A percentile compares a stretch with the other conserved stretches of the same genome.
These are phyloP conservation scores for Allygus modestus DNA, from an alignment of 2,888 invertebrate species.

Conservation along the genomic window DNA sequence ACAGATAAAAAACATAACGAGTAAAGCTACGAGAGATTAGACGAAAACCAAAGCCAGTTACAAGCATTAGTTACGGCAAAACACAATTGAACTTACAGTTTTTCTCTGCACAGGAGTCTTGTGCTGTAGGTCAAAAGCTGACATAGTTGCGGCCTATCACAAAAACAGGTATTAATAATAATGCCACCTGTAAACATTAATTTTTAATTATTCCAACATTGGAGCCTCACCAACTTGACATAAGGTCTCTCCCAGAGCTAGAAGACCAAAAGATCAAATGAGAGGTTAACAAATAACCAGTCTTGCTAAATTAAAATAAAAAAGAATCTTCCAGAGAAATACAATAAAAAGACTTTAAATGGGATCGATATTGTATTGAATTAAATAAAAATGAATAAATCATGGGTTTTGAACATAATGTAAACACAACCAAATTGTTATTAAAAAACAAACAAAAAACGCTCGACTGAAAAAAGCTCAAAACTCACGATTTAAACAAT, in stretches of 20 bases:
- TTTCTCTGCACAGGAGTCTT: conserved; percentile 79
- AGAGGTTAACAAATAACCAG: background rate
- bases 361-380: too few species aligned
- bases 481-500: too few species aligned
- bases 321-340: too few species aligned
- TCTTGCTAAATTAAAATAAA: too few species aligned
- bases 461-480: too few species aligned
- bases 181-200: background rate
- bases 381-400: too few species aligned
- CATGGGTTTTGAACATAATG: too few species aligned
- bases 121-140: conserved; percentile 83
- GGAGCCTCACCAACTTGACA: background rate
- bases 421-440: too few species aligned
- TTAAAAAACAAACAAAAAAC: too few species aligned
- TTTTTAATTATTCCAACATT: background rate
- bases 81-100: conserved; percentile 74
- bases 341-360: too few species aligned
- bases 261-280: background rate
- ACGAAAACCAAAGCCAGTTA: conserved; percentile 54
- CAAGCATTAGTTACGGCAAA: conserved; percentile 52
- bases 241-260: background rate
- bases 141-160: conserved; percentile 74
- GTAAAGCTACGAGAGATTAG: conserved; percentile 69
- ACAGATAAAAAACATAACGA: background rate
- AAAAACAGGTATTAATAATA: conserved; percentile 55